A percentile compares a stretch with the other conserved stretches of the same genome.
Conservation (phyloP, 2,797 vertebrate genomes). For the Acipenser oxyrinchus region DNA sequence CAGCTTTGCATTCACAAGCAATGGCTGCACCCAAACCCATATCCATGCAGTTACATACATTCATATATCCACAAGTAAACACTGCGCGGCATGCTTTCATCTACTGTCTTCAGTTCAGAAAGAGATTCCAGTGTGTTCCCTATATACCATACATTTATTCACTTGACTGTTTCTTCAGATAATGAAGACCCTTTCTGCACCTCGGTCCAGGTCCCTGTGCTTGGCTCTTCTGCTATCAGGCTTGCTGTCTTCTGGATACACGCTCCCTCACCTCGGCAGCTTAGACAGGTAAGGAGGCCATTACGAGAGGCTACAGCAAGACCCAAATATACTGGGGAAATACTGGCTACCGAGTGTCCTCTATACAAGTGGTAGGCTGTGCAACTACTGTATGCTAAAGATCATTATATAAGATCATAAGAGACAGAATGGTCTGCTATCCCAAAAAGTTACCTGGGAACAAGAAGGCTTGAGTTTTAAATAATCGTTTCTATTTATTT, state of each 20-base stretch:
- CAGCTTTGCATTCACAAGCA: too few relatives aligned
- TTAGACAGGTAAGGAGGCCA: constrained; percentile 31
- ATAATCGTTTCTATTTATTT: too few relatives aligned
- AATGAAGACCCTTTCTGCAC: constrained; percentile 26
- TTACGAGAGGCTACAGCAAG: background rate
- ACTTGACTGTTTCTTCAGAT: constrained; percentile 33
- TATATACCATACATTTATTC: background rate
- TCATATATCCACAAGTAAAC: too few relatives aligned
- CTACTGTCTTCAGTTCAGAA: background rate
- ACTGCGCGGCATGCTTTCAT: too few relatives aligned
- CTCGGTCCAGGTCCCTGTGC: constrained; percentile 32
- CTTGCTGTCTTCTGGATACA: constrained; percentile 43
- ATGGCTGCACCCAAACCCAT: too few relatives aligned
- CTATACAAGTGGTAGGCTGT: too few relatives aligned
- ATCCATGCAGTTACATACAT: too few relatives aligned
- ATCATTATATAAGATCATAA: too few relatives aligned
- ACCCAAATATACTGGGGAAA: background rate
- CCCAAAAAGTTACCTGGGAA: background rate
- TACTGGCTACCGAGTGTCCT: background rate
- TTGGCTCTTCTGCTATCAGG: constrained; percentile 45
- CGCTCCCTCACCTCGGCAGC: constrained; percentile 39
- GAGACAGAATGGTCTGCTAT: background rate
- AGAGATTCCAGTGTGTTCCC: background rate
- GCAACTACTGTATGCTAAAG: too few relatives aligned
- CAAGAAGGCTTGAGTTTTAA: too few relatives aligned